These are phyloP conservation scores for Sebastes taczanowskii DNA, from an alignment of 2,797 vertebrate species.

Conservation along the genomic window DNA sequence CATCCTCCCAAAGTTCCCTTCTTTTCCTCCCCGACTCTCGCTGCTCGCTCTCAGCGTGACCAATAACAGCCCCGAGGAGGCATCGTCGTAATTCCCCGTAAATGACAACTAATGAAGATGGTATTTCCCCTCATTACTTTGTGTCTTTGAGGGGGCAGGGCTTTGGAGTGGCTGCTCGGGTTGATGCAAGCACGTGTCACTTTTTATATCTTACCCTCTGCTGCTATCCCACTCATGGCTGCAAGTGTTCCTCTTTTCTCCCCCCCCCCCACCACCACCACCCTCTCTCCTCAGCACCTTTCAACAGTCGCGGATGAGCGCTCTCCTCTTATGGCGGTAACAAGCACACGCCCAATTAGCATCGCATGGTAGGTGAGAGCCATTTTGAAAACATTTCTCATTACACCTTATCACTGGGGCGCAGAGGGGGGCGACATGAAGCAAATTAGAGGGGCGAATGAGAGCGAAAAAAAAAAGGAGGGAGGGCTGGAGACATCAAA, in stretches of 20 bases:
- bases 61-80: slow-evolving; percentile 68
- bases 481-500: slow-evolving; percentile 75
- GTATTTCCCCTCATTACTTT: slow-evolving; percentile 58
- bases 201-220: slow-evolving; percentile 11
- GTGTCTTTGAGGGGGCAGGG: slow-evolving; percentile 41
- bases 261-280: background rate
- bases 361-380: slow-evolving; percentile 65
- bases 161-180: slow-evolving; percentile 1
- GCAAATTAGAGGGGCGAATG: slow-evolving; percentile 69
- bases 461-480: slow-evolving; percentile 21
- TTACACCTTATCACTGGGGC: slow-evolving; percentile 78
- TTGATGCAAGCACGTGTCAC: slow-evolving; percentile 28
- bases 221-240: background rate
- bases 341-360: slow-evolving; percentile 57
- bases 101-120: slow-evolving; percentile 80
- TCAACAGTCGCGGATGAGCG: slow-evolving; percentile 30
- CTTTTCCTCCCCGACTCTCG: slow-evolving; percentile 11
- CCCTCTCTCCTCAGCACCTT: slow-evolving; percentile 12
- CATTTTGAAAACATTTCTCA: slow-evolving; percentile 76
- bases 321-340: slow-evolving; percentile 30
- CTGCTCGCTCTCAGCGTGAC: slow-evolving; percentile 58
- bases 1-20: slow-evolving; percentile 25
- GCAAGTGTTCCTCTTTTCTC: background rate
- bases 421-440: slow-evolving; percentile 62
- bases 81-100: slow-evolving; percentile 67